These are phyloP conservation scores for Acrossocheilus fasciatus DNA, from an alignment of 2,797 vertebrate species.

Conservation along the genomic window DNA sequence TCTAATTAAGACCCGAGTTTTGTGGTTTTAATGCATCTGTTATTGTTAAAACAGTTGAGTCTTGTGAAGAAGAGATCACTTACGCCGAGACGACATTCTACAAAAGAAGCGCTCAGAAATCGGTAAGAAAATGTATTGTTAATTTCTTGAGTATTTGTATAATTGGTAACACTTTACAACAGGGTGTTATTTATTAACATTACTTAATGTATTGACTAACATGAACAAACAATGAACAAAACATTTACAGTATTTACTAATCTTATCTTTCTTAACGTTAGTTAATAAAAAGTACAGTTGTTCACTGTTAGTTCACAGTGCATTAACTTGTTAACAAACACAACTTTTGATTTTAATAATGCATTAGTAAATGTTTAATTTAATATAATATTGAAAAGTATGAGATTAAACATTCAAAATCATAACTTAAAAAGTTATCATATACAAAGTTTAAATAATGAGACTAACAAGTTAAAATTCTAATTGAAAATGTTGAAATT, in stretches of 20 bases:
- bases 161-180: too few relatives aligned
- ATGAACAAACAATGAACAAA: too few relatives aligned
- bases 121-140: neutral
- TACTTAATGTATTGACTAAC: too few relatives aligned
- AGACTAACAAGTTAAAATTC: neutral
- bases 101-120: neutral
- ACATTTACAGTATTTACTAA: too few relatives aligned
- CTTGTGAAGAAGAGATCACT: neutral
- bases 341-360: too few relatives aligned
- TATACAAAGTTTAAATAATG: neutral
- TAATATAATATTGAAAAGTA: too few relatives aligned
- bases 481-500: neutral
- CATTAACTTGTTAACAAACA: too few relatives aligned
- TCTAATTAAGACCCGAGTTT: neutral
- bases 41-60: neutral
- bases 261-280: too few relatives aligned
- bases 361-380: neutral
- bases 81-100: neutral
- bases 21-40: neutral
- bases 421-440: neutral
- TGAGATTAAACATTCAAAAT: neutral
- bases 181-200: too few relatives aligned
- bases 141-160: neutral
- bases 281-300: neutral
- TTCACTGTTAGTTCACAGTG: too few relatives aligned